phyloP scores from a whole-genome alignment of 2,797 vertebrate species.

The Catharus ustulatus region DNA sequence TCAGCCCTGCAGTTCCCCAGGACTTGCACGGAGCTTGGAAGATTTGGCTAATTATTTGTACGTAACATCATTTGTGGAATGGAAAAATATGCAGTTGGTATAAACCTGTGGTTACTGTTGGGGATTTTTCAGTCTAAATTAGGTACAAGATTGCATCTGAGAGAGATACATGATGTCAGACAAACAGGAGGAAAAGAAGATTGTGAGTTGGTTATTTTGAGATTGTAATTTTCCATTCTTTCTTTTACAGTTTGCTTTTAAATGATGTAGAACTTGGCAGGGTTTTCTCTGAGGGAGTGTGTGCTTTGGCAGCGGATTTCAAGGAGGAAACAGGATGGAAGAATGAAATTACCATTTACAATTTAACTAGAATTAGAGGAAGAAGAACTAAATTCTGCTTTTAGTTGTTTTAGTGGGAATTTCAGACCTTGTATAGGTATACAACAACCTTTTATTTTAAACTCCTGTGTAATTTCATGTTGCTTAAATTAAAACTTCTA shows the following conservation, averaged over 20 bases:
- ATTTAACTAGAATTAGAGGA: neutral
- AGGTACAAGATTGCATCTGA: neutral
- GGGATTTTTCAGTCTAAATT: neutral
- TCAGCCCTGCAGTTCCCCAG: neutral
- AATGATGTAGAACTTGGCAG: constrained; percentile 31
- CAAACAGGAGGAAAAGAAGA: neutral
- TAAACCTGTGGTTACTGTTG: neutral
- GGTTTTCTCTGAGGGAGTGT: neutral
- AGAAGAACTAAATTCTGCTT: neutral
- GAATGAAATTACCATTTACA: neutral
- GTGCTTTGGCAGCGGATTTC: constrained; percentile 11
- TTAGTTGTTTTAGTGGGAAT: neutral
- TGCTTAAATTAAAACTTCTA: neutral
- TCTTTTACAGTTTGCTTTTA: constrained; percentile 8
- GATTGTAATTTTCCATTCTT: constrained; percentile 17
- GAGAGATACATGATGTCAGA: neutral
- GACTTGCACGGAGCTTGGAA: neutral
- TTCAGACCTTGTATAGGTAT: neutral
- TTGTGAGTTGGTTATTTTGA: neutral
- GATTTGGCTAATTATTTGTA: neutral
- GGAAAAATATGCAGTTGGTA: neutral
- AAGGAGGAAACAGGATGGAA: constrained; percentile 30
- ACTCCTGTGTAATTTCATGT: neutral
- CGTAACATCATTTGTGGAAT: neutral
- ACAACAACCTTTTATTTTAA: neutral